Base-by-base conservation (phyloP, 2,888 invertebrate species). In the Salpingus planirostris region DNA sequence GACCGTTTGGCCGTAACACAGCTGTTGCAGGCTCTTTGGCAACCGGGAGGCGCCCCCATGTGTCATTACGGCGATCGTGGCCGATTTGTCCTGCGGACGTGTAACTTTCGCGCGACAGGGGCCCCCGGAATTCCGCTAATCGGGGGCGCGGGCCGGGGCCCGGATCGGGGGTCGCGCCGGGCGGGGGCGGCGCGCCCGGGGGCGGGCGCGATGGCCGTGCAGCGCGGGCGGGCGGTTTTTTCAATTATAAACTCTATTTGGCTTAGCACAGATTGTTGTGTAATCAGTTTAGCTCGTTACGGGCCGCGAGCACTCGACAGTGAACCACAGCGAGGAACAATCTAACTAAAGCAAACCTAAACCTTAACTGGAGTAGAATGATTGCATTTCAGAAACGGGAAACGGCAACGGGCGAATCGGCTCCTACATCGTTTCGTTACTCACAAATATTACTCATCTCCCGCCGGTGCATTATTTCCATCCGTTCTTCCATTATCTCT, bases 191-290 rank as follows among this genome's bases (percentile, higher is more conserved):
- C n/a, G n/a, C n/a, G n/a, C n/a, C n/a, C n/a, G n/a, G n/a, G n/a
- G n/a, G n/a, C n/a, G n/a, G n/a, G n/a, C n/a, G n/a, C n/a, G n/a
- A n/a, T n/a, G 38, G 24, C 31, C 38, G 33, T 38, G 44, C 40
- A 38, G 41, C 43, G 44, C 40, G 44, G 43, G 40, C 32, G 47
- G 55, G 55, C 54, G 62, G 62, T 65, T 66, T 65, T 65, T 66
- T 65, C 65, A 65, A 66, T 65, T 66, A 65, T 64, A 65, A 66
- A 66, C 65, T 65, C 66, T 64, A 66, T 66, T 65, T 66, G 64
- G 65, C 65, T 66, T 66, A 65, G 62, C 62, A 62, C 64, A 64
- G 65, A 65, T 65, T 65, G 65, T 64, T 64, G 62, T 62, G 64
- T 65, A 65, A 65, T 65, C 65, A 64, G 64, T 64, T 64, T 64